Evolutionary conservation across 2,888 invertebrate species (phyloP), one percentile per base, ranked within the genome.

Genomic region (Pyrochroa serraticornis): DNA sequence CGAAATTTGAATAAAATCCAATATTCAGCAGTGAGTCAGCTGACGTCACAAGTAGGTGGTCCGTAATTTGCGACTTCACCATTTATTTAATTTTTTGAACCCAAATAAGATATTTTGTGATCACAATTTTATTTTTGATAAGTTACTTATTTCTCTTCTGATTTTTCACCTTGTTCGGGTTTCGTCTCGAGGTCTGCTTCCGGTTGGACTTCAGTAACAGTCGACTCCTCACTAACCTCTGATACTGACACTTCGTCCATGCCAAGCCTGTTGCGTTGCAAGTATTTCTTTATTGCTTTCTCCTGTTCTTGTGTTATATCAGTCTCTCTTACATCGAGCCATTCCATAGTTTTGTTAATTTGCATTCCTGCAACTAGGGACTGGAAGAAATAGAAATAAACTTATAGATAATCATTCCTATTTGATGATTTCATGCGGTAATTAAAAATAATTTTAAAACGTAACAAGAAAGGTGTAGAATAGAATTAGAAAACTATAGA

Each of bases 301-400:
- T 77, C 74, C 13, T 82, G 82, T 45, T 79, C 79, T 2, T 77
- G 74, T 0, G 83, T 82, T 59, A 85, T 82, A 62, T 82, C 82
- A 76, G 74, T 71, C 66, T 77, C 74, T 61, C 75, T 49, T 7
- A 74, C 43, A 61, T 78, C 76, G 12, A 78, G 39, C 72, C 70
- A 72, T 49, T 75, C 65, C n/a, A 78, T 35, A 10, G 63, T 63
- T 41, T 52, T 66, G 53, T 78, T 78, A 5, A 50, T 10, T 7
- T 50, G 57, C 53, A 78, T 38, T 2, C 66, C 68, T 10, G 65
- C 64, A 9, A 75, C 46, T 7, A 76, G 37, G 37, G 44, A 42
- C 65, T 69, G 22, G 22, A 49, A 43, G 59, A 63, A 30, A 36
- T 22, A 13, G 8, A 10, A 10, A n/a, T n/a, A n/a, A n/a, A n/a